A percentile compares a stretch with the other conserved stretches of the same genome.
phyloP scores from a whole-genome alignment of 1,140 invertebrate species.

The Odontomachus brunneus region DNA sequence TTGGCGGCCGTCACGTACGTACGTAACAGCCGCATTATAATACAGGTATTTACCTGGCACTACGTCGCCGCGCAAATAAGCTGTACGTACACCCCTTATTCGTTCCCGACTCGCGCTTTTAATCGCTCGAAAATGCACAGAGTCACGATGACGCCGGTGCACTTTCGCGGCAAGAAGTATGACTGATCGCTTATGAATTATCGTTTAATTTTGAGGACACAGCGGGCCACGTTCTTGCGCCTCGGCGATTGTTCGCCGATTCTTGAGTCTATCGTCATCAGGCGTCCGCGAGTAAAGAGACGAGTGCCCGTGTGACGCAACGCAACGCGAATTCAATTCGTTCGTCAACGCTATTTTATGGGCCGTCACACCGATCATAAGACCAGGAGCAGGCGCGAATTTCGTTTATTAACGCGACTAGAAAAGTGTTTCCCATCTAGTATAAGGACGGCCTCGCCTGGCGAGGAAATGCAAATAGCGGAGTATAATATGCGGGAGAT shows the following conservation, averaged over 20 bases:
- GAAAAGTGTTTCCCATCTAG: constrained; percentile 39
- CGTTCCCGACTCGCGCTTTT: not conserved
- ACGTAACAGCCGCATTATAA: constrained; percentile 34
- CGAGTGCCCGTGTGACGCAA: constrained; percentile 28
- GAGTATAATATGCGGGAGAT: constrained; percentile 41
- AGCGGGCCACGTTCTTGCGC: too few species aligned
- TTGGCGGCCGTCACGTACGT: constrained; percentile 44
- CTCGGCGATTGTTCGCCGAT: not conserved
- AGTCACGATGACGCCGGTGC: not conserved
- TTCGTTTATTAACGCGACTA: constrained; percentile 54
- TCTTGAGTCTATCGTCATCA: not conserved
- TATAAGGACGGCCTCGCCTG: constrained; percentile 22
- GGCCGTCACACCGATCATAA: not conserved
- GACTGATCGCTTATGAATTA: constrained; percentile 7
- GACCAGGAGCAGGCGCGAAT: constrained; percentile 28
- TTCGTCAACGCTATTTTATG: constrained; percentile 33
- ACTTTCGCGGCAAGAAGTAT: not conserved
- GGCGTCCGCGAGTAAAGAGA: constrained; percentile 20
- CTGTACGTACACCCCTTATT: constrained; percentile 30
- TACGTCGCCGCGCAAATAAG: constrained; percentile 28
- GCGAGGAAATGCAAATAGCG: constrained; percentile 45
- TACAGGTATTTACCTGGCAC: constrained; percentile 42
- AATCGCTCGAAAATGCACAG: constrained; percentile 21
- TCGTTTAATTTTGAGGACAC: not conserved
- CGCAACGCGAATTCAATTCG: constrained; percentile 40